Conservation (phyloP, 1,140 invertebrate genomes). For the Ceratitis capitata region DNA sequence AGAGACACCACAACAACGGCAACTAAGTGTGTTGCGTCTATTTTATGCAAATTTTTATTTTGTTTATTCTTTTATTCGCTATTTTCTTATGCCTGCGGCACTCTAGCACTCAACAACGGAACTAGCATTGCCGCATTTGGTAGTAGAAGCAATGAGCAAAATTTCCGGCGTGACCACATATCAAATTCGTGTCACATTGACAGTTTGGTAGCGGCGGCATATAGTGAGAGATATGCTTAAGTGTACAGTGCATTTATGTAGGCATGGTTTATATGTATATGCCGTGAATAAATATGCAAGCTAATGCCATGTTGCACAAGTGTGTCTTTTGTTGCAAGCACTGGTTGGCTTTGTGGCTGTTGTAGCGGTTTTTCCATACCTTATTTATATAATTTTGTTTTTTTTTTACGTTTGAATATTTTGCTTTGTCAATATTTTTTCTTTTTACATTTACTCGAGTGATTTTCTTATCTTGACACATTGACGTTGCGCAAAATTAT, state of each 20-base stretch:
- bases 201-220: slow-evolving; percentile 21
- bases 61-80: not conserved
- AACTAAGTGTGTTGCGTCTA: not conserved
- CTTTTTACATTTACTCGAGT: not conserved
- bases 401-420: not conserved
- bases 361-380: not conserved
- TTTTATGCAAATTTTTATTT: slow-evolving; percentile 14
- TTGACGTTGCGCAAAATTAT: not conserved
- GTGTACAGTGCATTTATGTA: not conserved
- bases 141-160: slow-evolving; percentile 16
- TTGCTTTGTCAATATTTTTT: not conserved
- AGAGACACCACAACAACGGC: not conserved
- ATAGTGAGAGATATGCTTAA: not conserved
- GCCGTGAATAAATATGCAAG: not conserved
- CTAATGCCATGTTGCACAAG: not conserved
- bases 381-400: too few relatives aligned
- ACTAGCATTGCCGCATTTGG: slow-evolving; percentile 1
- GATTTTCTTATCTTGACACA: not conserved
- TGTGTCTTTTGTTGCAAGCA: not conserved
- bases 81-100: not conserved
- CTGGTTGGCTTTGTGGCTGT: not conserved
- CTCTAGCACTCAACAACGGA: not conserved
- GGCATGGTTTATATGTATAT: too few relatives aligned
- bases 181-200: slow-evolving; percentile 34
- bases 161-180: slow-evolving; percentile 36